A percentile compares a stretch with the other conserved stretches of the same genome.
These are phyloP conservation scores for Urocolius indicus DNA, from an alignment of 2,113 vertebrate species.

Conservation along the genomic window DNA sequence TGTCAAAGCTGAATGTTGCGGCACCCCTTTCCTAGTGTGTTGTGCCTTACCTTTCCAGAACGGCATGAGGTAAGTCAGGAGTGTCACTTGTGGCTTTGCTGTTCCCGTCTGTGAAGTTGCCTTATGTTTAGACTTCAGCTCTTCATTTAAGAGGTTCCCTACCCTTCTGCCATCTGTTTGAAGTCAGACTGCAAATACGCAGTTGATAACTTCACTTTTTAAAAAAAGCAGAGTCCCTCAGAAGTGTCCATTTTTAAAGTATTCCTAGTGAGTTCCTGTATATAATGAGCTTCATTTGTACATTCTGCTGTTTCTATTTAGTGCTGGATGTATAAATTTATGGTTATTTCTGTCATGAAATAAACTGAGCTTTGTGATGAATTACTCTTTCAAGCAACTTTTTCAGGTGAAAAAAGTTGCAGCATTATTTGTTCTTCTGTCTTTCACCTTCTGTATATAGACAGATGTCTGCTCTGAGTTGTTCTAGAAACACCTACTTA, in stretches of 20 bases:
- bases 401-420: not conserved
- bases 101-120: not conserved
- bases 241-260: not conserved
- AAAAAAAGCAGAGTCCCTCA: not conserved
- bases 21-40: not conserved
- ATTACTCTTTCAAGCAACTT: not conserved
- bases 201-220: not conserved
- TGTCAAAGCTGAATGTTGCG: not conserved
- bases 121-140: conserved; percentile 5
- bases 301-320: conserved; percentile 54
- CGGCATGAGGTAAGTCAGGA: not conserved
- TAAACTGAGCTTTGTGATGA: conserved; percentile 47
- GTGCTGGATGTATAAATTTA: conserved; percentile 52
- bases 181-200: not conserved
- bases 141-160: not conserved
- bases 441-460: not conserved
- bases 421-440: not conserved
- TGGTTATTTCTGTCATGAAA: conserved; percentile 41
- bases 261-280: conserved; percentile 43
- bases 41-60: conserved; percentile 19
- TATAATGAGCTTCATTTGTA: conserved; percentile 50
- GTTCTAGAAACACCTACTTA: not conserved
- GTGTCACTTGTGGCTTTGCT: not conserved
- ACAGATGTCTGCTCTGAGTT: not conserved
- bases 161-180: not conserved